These are phyloP conservation scores for Drosophila subobscura DNA, from an alignment of 1,140 invertebrate species.

Conservation along the genomic window DNA sequence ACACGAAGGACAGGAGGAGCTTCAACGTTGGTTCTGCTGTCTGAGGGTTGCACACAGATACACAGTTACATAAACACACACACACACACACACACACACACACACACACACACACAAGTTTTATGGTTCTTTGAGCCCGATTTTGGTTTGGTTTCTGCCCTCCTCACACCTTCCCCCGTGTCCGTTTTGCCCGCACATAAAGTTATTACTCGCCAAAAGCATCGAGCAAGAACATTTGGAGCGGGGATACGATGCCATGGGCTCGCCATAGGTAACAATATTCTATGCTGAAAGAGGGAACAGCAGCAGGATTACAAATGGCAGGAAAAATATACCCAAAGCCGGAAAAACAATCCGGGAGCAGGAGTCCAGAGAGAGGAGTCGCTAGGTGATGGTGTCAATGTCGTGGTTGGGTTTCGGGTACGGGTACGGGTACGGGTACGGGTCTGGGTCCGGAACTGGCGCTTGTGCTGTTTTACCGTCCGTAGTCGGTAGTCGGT, in stretches of 20 bases:
- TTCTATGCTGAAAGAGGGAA: slow-evolving; percentile 10
- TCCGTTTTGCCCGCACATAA: slow-evolving; percentile 49
- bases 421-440: no score
- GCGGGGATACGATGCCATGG: slow-evolving; percentile 5
- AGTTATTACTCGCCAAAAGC: slow-evolving; percentile 54
- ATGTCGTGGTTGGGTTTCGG: no score
- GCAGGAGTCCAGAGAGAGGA: neutral
- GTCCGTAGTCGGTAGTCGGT: no score
- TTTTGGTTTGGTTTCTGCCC: slow-evolving; percentile 47
- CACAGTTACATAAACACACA: slow-evolving; percentile 12
- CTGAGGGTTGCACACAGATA: slow-evolving; percentile 51
- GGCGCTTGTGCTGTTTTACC: no score
- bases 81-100: slow-evolving; percentile 21
- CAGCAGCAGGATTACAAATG: slow-evolving; percentile 57
- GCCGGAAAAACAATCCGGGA: slow-evolving; percentile 1
- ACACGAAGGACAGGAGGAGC: slow-evolving; percentile 16
- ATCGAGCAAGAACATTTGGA: neutral
- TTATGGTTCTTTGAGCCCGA: slow-evolving; percentile 69
- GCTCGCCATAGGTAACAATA: slow-evolving; percentile 44
- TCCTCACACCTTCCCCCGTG: slow-evolving; percentile 32
- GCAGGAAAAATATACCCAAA: slow-evolving; percentile 48
- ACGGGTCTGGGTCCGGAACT: no score
- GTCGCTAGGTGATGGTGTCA: neutral
- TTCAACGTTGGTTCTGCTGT: slow-evolving; percentile 23
- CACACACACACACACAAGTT: slow-evolving; percentile 48